These are phyloP conservation scores for Ganaspis sp. DNA, from an alignment of 1,140 invertebrate genomes.

Conservation along the genomic window DNA sequence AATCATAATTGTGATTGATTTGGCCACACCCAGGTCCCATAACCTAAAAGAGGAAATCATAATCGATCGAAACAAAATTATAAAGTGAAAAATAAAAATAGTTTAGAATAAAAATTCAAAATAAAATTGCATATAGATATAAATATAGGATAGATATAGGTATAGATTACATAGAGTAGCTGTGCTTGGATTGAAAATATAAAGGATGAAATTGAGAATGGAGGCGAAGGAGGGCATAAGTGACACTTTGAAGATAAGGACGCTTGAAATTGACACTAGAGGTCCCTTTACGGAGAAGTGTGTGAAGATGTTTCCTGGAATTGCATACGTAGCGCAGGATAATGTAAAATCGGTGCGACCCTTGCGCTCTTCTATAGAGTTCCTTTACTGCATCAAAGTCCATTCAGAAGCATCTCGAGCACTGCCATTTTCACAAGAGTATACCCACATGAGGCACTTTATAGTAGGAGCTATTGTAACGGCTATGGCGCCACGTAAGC, in stretches of 20 bases:
- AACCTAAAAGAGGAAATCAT: no score
- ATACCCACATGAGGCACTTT: not conserved
- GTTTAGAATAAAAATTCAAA: no score
- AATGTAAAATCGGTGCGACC: slow-evolving; percentile 13
- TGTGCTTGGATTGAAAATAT: no score
- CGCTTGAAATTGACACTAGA: not conserved
- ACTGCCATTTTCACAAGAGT: not conserved
- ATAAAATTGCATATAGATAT: no score
- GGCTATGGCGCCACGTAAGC: not conserved
- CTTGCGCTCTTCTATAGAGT: not conserved
- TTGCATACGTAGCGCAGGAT: not conserved
- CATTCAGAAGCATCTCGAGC: not conserved
- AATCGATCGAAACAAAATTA: no score
- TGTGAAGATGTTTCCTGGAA: not conserved
- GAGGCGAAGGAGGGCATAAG: no score
- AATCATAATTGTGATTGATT: no score
- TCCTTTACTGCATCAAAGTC: not conserved
- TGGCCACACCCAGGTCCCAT: no score
- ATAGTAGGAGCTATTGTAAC: slow-evolving; percentile 12
- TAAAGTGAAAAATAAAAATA: no score
- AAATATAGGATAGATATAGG: no score
- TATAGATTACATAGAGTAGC: no score
- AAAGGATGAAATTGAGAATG: no score
- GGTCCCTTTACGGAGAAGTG: not conserved
- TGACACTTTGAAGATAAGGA: not conserved